Evolutionary conservation across 2,888 invertebrate species (phyloP).

Genomic region (Pandemis corylana): DNA sequence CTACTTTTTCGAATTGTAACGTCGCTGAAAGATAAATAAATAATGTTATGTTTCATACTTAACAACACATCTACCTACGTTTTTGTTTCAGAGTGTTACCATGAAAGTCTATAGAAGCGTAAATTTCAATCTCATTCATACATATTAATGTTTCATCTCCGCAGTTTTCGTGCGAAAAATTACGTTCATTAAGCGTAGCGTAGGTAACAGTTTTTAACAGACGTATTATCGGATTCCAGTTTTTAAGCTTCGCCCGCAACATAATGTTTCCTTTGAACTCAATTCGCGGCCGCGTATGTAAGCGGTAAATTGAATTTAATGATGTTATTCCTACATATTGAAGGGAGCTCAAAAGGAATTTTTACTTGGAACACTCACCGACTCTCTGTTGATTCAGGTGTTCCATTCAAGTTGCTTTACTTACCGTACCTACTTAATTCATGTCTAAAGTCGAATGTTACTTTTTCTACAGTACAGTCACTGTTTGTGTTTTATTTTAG

Average conservation of each 20-base stretch:
- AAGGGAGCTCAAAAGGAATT: slow-evolving; percentile 22
- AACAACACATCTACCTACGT: too few species aligned
- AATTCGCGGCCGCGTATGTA: slow-evolving; percentile 6
- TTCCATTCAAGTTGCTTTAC: slow-evolving; percentile 5
- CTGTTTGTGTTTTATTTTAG: slow-evolving; percentile 7
- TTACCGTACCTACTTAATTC: neutral
- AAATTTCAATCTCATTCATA: neutral
- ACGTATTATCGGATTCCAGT: neutral
- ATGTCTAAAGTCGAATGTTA: slow-evolving; percentile 11
- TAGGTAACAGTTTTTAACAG: neutral
- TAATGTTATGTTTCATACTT: too few species aligned
- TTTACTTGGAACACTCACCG: slow-evolving; percentile 6
- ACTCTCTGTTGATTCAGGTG: slow-evolving; percentile 22
- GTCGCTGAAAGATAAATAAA: neutral
- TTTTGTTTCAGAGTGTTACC: too few species aligned
- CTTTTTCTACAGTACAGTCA: neutral
- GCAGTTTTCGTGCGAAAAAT: neutral
- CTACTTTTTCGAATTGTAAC: neutral
- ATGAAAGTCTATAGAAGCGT: too few species aligned
- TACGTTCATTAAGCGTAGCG: neutral
- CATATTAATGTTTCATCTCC: neutral
- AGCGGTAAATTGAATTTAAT: slow-evolving; percentile 23
- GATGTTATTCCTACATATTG: slow-evolving; percentile 25
- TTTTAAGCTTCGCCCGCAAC: neutral
- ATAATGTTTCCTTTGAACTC: slow-evolving; percentile 17